Percentiles rank a stretch among this genome's conserved stretches.
Conservation (phyloP, 2,113 vertebrate species). For the Cololabis saira region DNA sequence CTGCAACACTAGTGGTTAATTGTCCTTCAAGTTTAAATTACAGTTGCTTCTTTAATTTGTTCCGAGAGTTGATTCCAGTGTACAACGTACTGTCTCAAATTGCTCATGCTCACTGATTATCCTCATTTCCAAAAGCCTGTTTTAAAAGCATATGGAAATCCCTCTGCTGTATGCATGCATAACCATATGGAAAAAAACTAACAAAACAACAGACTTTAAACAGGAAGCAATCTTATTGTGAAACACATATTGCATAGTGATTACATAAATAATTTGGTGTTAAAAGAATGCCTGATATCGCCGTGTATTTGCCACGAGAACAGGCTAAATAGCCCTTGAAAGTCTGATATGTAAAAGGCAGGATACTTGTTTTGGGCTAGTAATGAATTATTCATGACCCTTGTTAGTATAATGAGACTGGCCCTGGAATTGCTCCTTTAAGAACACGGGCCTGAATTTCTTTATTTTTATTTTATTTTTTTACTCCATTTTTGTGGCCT, state of each 20-base stretch:
- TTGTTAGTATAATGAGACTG: neutral
- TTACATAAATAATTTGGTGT: conserved; percentile 5
- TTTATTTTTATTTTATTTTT: too few species aligned
- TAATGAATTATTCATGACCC: conserved; percentile 2
- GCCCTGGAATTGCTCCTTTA: neutral
- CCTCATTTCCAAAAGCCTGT: neutral
- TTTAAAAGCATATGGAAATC: neutral
- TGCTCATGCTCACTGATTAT: neutral
- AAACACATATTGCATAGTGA: neutral
- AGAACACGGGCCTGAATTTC: neutral
- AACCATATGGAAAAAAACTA: neutral
- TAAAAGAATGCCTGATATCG: neutral
- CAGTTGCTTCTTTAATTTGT: neutral
- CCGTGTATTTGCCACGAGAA: neutral
- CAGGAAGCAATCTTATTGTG: neutral
- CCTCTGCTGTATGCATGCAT: neutral
- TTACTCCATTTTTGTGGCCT: neutral
- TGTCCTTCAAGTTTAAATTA: too few species aligned
- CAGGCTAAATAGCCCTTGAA: neutral
- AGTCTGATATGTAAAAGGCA: neutral
- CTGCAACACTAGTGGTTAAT: too few species aligned
- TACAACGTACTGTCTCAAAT: neutral
- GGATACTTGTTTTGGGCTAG: neutral
- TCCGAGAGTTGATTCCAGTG: neutral
- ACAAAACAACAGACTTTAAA: neutral